Conservation (phyloP, 2,113 vertebrate species). For the Nothocercus nigrocapillus region DNA sequence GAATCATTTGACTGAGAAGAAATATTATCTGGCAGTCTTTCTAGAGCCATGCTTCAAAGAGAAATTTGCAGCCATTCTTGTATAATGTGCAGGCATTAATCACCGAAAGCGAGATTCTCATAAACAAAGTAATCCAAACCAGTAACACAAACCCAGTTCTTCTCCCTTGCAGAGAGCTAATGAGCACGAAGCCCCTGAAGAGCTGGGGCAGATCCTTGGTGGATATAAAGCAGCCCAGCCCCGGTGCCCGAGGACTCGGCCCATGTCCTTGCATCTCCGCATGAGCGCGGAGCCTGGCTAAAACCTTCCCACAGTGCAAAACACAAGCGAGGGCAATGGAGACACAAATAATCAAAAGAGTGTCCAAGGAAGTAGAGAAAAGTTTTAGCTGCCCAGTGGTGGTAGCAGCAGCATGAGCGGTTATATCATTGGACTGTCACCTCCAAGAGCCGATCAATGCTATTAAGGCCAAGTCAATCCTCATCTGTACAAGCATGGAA, state of each 20-base stretch:
- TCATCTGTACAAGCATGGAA: background rate
- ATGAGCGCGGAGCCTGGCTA: rapidly evolving
- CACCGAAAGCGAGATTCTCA: slow-evolving; percentile 1
- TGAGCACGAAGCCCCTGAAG: background rate
- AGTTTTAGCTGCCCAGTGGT: background rate
- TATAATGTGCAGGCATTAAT: slow-evolving; percentile 8
- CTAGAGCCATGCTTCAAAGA: slow-evolving; percentile 1
- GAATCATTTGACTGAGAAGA: background rate
- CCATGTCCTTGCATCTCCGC: background rate
- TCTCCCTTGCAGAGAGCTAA: background rate
- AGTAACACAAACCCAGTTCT: background rate
- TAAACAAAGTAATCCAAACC: slow-evolving; percentile 29
- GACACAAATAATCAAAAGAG: background rate
- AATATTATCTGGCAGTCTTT: slow-evolving; percentile 27
- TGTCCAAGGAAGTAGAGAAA: background rate
- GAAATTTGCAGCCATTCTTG: background rate
- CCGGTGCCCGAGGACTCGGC: background rate
- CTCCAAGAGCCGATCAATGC: background rate
- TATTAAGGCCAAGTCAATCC: background rate
- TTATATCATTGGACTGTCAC: background rate
- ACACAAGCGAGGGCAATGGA: background rate
- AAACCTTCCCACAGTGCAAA: background rate
- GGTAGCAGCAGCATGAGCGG: background rate
- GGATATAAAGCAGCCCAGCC: background rate
- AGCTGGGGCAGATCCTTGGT: background rate